Percentiles rank a stretch among this genome's conserved stretches.
These are phyloP conservation scores for Ophraella communa DNA, from an alignment of 2,888 invertebrate genomes.

Conservation along the genomic window DNA sequence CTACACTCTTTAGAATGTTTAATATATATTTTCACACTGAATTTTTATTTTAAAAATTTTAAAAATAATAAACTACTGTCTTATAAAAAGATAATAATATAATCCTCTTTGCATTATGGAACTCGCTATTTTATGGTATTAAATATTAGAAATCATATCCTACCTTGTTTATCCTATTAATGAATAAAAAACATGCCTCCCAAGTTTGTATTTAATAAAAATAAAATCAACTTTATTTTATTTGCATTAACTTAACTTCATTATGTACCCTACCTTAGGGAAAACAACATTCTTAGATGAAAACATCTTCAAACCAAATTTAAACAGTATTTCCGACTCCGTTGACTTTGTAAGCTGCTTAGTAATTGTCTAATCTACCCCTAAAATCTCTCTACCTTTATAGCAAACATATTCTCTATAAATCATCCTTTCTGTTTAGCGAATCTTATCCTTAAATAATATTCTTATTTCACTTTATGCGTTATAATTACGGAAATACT, in stretches of 20 bases:
- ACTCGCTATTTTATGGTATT: too few relatives aligned
- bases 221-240: not conserved
- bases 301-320: conserved; percentile 19
- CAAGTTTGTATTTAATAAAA: not conserved
- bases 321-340: conserved; percentile 1
- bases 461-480: not conserved
- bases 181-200: not conserved
- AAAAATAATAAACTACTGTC: too few relatives aligned
- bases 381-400: conserved; percentile 13
- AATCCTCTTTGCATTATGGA: too few relatives aligned
- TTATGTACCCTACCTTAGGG: not conserved
- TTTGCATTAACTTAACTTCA: conserved; percentile 1
- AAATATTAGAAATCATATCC: too few relatives aligned
- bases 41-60: too few relatives aligned
- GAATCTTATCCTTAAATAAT: not conserved
- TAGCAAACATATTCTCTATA: conserved; percentile 25
- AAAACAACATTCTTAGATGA: conserved; percentile 1
- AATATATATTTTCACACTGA: too few relatives aligned
- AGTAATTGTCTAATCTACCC: conserved; percentile 28
- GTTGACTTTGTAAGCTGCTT: conserved; percentile 22
- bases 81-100: too few relatives aligned
- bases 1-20: too few relatives aligned
- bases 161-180: too few relatives aligned
- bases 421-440: conserved; percentile 8
- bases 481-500: not conserved